Evolutionary conservation across 2,797 vertebrate species (phyloP).

Genomic region (Pseudopleuronectes americanus): DNA sequence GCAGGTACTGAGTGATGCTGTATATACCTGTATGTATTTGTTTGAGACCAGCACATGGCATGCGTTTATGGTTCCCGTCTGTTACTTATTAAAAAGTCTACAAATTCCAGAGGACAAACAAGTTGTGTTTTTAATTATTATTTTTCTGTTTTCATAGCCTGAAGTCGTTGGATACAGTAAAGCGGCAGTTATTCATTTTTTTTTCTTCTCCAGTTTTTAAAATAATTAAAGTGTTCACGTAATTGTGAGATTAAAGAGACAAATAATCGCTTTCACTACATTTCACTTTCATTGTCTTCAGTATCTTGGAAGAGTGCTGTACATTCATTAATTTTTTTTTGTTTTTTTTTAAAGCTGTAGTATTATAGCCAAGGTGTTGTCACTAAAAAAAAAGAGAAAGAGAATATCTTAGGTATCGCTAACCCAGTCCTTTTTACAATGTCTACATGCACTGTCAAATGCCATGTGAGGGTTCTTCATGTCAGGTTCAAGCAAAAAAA

Average conservation of each 20-base stretch:
- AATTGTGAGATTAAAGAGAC: slow-evolving; percentile 80
- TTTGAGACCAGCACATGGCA: slow-evolving; percentile 95
- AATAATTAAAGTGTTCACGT: slow-evolving; percentile 83
- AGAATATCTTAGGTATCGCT: slow-evolving; percentile 81
- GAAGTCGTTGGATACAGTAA: slow-evolving; percentile 75
- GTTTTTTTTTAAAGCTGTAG: slow-evolving; percentile 84
- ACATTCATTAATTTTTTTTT: slow-evolving; percentile 65
- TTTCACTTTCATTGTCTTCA: slow-evolving; percentile 90
- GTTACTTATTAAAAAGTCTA: slow-evolving; percentile 93
- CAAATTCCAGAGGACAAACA: slow-evolving; percentile 89
- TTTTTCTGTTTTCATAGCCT: slow-evolving; percentile 85
- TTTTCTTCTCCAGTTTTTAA: slow-evolving; percentile 70
- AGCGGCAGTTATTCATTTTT: slow-evolving; percentile 80
- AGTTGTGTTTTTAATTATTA: slow-evolving; percentile 89
- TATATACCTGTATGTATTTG: slow-evolving; percentile 93
- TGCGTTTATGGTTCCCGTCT: slow-evolving; percentile 94
- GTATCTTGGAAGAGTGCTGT: slow-evolving; percentile 94
- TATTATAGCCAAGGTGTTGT: slow-evolving; percentile 91
- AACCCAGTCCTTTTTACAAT: slow-evolving; percentile 85
- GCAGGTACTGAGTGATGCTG: slow-evolving; percentile 99
- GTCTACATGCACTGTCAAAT: slow-evolving; percentile 93
- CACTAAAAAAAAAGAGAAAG: slow-evolving; percentile 71
- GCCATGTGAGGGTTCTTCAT: slow-evolving; percentile 91
- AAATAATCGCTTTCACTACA: slow-evolving; percentile 90
- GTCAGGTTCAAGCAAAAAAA: slow-evolving; percentile 79